Conservation (phyloP, 2,888 invertebrate species). For the Leptinotarsa juncta region DNA sequence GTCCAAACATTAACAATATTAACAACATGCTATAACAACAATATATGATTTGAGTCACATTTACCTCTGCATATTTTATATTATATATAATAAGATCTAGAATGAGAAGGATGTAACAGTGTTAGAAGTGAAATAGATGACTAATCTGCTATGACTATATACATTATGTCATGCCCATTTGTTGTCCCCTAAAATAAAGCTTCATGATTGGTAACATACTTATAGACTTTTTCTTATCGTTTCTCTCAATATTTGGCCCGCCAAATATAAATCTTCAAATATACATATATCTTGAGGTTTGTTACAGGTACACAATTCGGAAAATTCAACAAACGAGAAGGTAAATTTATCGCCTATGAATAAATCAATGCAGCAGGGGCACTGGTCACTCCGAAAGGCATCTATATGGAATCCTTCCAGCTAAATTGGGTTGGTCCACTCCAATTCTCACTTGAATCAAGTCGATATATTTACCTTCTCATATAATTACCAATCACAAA, state of each 20-base stretch:
- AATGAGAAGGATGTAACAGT: slow-evolving; percentile 59
- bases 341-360: slow-evolving; percentile 22
- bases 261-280: slow-evolving; percentile 48
- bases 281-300: slow-evolving; percentile 57
- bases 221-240: slow-evolving; percentile 27
- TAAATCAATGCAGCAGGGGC: not conserved
- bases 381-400: not conserved
- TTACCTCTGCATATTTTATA: slow-evolving; percentile 56
- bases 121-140: slow-evolving; percentile 57
- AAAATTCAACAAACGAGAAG: slow-evolving; percentile 44
- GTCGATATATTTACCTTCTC: slow-evolving; percentile 30
- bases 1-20: slow-evolving; percentile 66
- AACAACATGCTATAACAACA: slow-evolving; percentile 68
- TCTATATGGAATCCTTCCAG: not conserved
- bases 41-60: slow-evolving; percentile 62
- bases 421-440: not conserved
- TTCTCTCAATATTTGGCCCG: slow-evolving; percentile 47
- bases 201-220: slow-evolving; percentile 54
- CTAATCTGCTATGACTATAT: slow-evolving; percentile 59
- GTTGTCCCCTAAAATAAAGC: slow-evolving; percentile 42
- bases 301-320: slow-evolving; percentile 58
- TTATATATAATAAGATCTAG: slow-evolving; percentile 52
- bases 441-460: not conserved
- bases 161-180: slow-evolving; percentile 48
- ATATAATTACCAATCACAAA: slow-evolving; percentile 47